phyloP scores from a whole-genome alignment of 2,888 invertebrate species.

The Diarsia mendica region DNA sequence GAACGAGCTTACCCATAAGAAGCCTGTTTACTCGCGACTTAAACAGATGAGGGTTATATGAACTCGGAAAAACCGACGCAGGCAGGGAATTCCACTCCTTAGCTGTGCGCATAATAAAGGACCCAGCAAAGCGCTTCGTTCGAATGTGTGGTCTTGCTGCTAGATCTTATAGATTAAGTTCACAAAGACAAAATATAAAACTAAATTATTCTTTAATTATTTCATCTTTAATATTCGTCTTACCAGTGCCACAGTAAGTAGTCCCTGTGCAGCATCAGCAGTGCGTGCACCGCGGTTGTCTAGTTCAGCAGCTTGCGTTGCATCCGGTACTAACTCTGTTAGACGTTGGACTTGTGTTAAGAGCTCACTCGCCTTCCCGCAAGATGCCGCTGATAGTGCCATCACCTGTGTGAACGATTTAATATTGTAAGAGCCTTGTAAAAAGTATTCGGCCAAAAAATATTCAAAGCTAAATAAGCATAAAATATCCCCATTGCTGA shows the following conservation, averaged over 20 bases:
- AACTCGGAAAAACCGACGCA: too few species aligned
- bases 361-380: constrained; percentile 71
- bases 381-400: constrained; percentile 68
- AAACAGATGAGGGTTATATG: too few species aligned
- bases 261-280: constrained; percentile 69
- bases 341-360: constrained; percentile 71
- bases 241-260: constrained; percentile 69
- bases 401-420: background rate
- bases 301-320: constrained; percentile 61
- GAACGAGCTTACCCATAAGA: too few species aligned
- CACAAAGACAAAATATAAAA: background rate
- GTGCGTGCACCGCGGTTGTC: constrained; percentile 64
- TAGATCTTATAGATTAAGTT: background rate
- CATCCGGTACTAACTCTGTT: constrained; percentile 60
- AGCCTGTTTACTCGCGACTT: too few species aligned
- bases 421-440: too few species aligned
- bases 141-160: too few species aligned
- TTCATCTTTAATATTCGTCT: background rate
- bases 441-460: too few species aligned
- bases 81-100: too few species aligned
- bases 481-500: too few species aligned
- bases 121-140: too few species aligned
- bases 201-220: background rate
- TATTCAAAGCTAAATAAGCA: too few species aligned
- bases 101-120: too few species aligned